Evolutionary conservation across 1,140 invertebrate genomes (phyloP).

Genomic region (Rhagoletis pomonella): DNA sequence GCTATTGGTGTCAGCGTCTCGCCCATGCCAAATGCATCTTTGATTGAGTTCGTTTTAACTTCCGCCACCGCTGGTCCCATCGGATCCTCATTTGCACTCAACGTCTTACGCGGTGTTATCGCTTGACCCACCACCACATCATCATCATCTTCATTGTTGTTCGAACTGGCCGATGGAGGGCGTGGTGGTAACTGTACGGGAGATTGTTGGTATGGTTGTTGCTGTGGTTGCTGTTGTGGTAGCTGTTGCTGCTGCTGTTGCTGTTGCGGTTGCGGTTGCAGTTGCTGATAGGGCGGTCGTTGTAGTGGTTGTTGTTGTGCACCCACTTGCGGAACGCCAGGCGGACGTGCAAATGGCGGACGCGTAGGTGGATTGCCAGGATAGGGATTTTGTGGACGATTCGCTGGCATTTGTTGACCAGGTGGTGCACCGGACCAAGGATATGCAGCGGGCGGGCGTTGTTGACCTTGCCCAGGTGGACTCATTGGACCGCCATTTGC

Average conservation of each 20-base stretch:
- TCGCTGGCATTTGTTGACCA: slow-evolving; percentile 64
- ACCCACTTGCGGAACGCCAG: slow-evolving; percentile 19
- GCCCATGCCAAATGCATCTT: slow-evolving; percentile 58
- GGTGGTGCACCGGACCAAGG: slow-evolving; percentile 61
- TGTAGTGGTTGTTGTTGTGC: slow-evolving; percentile 61
- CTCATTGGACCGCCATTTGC: slow-evolving; percentile 64
- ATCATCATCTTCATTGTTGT: slow-evolving; percentile 70
- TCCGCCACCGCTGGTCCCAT: slow-evolving; percentile 67
- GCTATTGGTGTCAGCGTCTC: slow-evolving; percentile 19
- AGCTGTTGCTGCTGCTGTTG: slow-evolving; percentile 58
- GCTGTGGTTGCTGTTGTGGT: background rate
- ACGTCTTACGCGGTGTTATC: slow-evolving; percentile 66
- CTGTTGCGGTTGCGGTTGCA: slow-evolving; percentile 74
- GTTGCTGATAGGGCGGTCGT: slow-evolving; percentile 77
- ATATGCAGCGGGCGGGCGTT: slow-evolving; percentile 65
- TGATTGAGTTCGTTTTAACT: slow-evolving; percentile 62
- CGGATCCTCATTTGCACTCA: slow-evolving; percentile 62
- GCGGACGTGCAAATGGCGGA: slow-evolving; percentile 61
- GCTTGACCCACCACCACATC: slow-evolving; percentile 72
- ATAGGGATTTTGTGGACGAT: slow-evolving; percentile 60
- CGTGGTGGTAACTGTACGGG: slow-evolving; percentile 63
- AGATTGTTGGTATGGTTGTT: slow-evolving; percentile 54
- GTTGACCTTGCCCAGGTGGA: slow-evolving; percentile 67
- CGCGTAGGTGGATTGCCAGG: slow-evolving; percentile 65
- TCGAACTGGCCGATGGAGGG: slow-evolving; percentile 62